Evolutionary conservation across 2,888 invertebrate species (phyloP).

Genomic region (Cephalotes varians): DNA sequence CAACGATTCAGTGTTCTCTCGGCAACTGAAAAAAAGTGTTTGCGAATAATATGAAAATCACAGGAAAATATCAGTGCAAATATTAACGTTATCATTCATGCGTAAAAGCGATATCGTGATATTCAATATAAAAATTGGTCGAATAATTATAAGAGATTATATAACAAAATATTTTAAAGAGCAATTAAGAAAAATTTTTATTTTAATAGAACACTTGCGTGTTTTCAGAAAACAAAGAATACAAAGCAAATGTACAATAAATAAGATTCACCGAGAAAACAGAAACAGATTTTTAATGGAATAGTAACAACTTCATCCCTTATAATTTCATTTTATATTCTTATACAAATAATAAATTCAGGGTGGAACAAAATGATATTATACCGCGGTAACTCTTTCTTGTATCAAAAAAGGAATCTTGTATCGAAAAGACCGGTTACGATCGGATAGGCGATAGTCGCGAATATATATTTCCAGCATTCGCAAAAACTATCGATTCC

Average conservation of each 20-base stretch:
- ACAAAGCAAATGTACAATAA: too few relatives aligned
- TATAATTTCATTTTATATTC: constrained; percentile 5
- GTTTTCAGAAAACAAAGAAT: not conserved
- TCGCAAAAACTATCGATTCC: constrained; percentile 50
- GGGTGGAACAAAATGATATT: not conserved
- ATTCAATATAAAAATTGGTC: constrained; percentile 2
- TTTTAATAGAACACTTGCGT: not conserved
- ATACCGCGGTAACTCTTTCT: not conserved
- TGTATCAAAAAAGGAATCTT: not conserved
- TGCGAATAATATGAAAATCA: constrained; percentile 41
- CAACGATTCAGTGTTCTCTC: constrained; percentile 15
- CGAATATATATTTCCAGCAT: constrained; percentile 45
- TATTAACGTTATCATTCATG: not conserved
- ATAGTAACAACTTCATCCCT: not conserved
- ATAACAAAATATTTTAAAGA: constrained; percentile 11
- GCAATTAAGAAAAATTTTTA: not conserved
- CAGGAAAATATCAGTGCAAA: constrained; percentile 25
- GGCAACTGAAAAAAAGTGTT: constrained; percentile 13
- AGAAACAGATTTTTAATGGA: not conserved
- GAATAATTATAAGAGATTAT: not conserved
- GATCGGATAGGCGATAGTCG: constrained; percentile 23
- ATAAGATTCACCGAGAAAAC: not conserved
- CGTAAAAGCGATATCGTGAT: not conserved
- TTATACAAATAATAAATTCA: not conserved
- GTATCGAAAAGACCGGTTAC: not conserved